Conservation (phyloP, 2,113 vertebrate species). For the Edolisoma coerulescens region DNA sequence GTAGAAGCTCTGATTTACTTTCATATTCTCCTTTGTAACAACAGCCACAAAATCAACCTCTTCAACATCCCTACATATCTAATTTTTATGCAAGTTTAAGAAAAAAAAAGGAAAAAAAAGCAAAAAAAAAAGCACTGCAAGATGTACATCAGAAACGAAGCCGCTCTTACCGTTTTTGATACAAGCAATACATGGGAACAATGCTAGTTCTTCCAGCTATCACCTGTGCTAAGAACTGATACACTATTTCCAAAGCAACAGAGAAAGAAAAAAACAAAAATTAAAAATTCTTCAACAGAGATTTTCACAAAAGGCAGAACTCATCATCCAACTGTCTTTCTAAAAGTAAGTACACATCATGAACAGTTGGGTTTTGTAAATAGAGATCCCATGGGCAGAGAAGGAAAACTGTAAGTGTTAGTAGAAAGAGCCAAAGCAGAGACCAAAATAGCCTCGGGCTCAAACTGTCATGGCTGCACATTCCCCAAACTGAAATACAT, state of each 20-base stretch:
- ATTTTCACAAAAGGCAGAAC: neutral
- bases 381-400: neutral
- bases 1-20: neutral
- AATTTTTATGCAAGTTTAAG: neutral
- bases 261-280: neutral
- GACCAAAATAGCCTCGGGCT: neutral
- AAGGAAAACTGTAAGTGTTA: neutral
- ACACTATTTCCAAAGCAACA: neutral
- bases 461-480: neutral
- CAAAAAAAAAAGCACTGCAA: neutral
- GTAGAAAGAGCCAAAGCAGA: neutral
- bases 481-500: neutral
- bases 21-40: neutral
- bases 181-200: neutral
- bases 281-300: neutral
- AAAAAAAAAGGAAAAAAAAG: neutral
- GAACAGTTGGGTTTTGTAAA: neutral
- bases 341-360: neutral
- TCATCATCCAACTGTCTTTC: neutral
- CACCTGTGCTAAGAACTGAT: neutral
- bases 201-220: neutral
- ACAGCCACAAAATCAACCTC: neutral
- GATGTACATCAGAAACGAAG: neutral
- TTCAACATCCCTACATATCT: neutral
- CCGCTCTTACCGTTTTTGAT: neutral